Base-by-base conservation (phyloP, 2,113 vertebrate genomes). In the Strix aluco region DNA sequence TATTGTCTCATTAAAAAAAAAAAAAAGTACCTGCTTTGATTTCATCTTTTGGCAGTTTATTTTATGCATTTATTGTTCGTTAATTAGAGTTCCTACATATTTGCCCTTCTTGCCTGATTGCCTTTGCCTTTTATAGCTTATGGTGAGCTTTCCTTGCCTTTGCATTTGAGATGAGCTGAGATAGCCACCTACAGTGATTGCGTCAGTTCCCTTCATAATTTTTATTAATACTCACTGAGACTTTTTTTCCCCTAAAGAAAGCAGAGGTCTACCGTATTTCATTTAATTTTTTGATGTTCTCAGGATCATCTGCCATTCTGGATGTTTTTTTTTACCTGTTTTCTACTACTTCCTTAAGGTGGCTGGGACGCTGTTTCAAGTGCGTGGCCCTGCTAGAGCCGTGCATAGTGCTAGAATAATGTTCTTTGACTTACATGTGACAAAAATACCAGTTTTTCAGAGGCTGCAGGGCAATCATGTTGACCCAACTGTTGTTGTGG, bases 121-220 rank as follows among this genome's bases (percentile, higher is more conserved):
- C 87, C 94, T 95, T 97, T 97, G 89, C 92, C 91, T 97, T 96
- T 97, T 96, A 94, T 91, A 96, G 89, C 86, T 90, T 95, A 75
- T n/a, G 1, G 78, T 46, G 67, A 97, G 86, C 90, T 81, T 70
- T 77, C 70, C 38, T 69, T 92, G 51, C 91, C 85, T 95, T 95
- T 98, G 94, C 94, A 94, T 96, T 95, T 93, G 73, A 95, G 94
- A 94, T 92, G 88, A 97, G 93, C 93, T 86, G 75, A 75, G 77
- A 90, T 96, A 97, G 86, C 87, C 95, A 96, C 95, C 96, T 96
- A 96, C 91, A 93, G 90, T 84, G 92, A 86, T 94, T 94, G 88
- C 80, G n/a, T 95, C 90, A 92, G 92, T 92, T 96, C 74, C 55
- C 92, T 93, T 97, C 87, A 84, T 93, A 95, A 86, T 90, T 97